A percentile compares a stretch with the other conserved stretches of the same genome.
Evolutionary conservation across 2,888 invertebrate genomes (phyloP).

Genomic region (Stomorhina lunata): DNA sequence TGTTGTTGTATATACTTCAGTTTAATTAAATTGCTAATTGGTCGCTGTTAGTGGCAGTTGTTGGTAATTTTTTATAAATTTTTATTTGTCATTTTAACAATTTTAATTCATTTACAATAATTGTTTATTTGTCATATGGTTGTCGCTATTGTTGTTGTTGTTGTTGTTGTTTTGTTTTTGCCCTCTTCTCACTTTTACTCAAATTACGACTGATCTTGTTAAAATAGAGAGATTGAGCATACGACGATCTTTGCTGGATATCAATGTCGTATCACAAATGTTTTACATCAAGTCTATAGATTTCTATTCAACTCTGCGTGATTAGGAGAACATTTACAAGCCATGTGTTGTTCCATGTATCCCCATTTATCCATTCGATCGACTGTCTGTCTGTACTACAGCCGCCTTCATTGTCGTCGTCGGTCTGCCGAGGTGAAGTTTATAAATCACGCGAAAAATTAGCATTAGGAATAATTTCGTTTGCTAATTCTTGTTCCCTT

Average conservation of each 20-base stretch:
- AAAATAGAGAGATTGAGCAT: conserved; percentile 4
- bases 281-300: conserved; percentile 41
- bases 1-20: conserved; percentile 34
- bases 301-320: conserved; percentile 50
- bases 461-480: conserved; percentile 63
- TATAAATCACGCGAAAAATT: conserved; percentile 66
- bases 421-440: conserved; percentile 54
- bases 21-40: conserved; percentile 64
- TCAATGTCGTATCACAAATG: conserved; percentile 33
- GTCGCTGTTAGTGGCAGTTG: conserved; percentile 53
- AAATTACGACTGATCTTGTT: not conserved
- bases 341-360: conserved; percentile 12
- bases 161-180: not conserved
- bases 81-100: conserved; percentile 57
- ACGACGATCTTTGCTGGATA: conserved; percentile 25
- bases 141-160: not conserved
- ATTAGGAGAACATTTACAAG: conserved; percentile 49
- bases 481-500: conserved; percentile 63
- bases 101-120: conserved; percentile 63
- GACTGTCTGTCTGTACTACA: not conserved
- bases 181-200: not conserved
- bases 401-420: not conserved
- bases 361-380: not conserved
- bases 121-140: conserved; percentile 56
- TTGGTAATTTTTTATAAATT: conserved; percentile 54